Conservation (phyloP, 2,797 vertebrate species). For the Pyrrhura leucotis region DNA sequence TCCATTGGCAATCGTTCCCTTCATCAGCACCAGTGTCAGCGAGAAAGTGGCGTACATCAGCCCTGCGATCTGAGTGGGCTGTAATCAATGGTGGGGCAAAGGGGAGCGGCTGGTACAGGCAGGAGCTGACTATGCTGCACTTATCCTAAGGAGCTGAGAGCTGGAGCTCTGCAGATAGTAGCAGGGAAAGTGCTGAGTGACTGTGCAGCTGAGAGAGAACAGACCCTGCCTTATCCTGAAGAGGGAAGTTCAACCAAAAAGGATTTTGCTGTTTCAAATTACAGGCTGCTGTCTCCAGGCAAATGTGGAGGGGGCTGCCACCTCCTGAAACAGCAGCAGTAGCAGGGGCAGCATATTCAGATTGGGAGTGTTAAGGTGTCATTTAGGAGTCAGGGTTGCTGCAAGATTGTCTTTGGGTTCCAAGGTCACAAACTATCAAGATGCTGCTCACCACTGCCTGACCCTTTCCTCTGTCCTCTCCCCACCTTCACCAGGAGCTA, state of each 20-base stretch:
- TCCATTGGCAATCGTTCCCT: neutral
- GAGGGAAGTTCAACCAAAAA: slow-evolving; percentile 48
- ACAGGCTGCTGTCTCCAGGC: slow-evolving; percentile 39
- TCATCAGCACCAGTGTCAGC: neutral
- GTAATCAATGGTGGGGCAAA: neutral
- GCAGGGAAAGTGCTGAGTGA: slow-evolving; percentile 37
- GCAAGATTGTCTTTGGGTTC: neutral
- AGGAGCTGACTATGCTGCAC: slow-evolving; percentile 20
- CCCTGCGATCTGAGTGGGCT: rapidly evolving
- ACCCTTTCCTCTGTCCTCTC: neutral
- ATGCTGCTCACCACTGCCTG: neutral
- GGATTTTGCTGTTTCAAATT: slow-evolving; percentile 57
- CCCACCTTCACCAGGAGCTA: neutral
- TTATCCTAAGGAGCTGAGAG: slow-evolving; percentile 29
- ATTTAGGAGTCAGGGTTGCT: neutral
- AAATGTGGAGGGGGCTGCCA: neutral
- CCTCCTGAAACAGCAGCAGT: slow-evolving; percentile 60
- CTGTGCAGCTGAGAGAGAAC: slow-evolving; percentile 55
- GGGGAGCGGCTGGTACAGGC: neutral
- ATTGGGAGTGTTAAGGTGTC: neutral
- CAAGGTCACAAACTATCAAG: neutral
- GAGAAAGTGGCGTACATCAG: neutral
- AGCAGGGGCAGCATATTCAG: neutral
- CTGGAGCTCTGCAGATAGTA: neutral
- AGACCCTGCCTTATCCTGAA: slow-evolving; percentile 58